Conservation (phyloP, 2,888 invertebrate species). For the Dolichopus griseipennis region DNA sequence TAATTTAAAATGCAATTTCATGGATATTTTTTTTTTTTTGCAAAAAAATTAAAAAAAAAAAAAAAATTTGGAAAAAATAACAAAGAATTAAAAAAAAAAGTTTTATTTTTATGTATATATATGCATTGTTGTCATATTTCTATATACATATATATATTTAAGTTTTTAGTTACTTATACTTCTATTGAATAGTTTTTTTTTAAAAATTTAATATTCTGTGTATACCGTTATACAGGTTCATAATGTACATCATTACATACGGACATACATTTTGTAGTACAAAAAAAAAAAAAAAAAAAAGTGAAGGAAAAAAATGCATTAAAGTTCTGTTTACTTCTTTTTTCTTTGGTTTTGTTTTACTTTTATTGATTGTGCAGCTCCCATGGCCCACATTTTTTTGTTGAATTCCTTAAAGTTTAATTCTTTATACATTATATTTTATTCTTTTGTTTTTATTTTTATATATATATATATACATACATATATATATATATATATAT, state of each 20-base stretch:
- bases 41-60: too few relatives aligned
- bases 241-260: not conserved
- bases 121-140: slow-evolving; percentile 11
- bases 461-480: too few relatives aligned
- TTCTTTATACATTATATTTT: not conserved
- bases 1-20: too few relatives aligned
- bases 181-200: not conserved
- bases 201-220: not conserved
- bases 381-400: slow-evolving; percentile 19
- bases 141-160: not conserved
- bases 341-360: not conserved
- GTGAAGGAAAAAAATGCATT: slow-evolving; percentile 17
- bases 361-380: slow-evolving; percentile 19
- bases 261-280: too few relatives aligned
- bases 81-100: not conserved
- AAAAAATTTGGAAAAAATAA: not conserved
- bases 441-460: too few relatives aligned
- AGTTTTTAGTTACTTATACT: too few relatives aligned
- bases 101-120: not conserved
- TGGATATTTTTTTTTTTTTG: too few relatives aligned
- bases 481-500: too few relatives aligned
- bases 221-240: not conserved
- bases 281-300: too few relatives aligned
- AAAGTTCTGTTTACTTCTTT: not conserved
- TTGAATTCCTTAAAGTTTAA: not conserved